phyloP scores from a whole-genome alignment of 2,797 vertebrate species.

The Diplodus sargus region DNA sequence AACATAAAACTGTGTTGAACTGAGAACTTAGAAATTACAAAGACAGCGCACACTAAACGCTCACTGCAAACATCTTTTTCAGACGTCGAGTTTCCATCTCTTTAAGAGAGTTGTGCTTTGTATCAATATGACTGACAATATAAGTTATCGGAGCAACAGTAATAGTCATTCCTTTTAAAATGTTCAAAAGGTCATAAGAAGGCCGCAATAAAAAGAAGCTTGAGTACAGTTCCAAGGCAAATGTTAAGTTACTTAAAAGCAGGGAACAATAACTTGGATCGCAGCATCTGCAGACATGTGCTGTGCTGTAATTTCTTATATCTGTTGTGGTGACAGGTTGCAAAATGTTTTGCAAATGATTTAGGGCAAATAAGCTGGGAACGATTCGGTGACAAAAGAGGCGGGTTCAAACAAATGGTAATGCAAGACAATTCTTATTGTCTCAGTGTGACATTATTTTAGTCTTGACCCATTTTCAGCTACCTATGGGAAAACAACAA shows the following conservation, averaged over 20 bases:
- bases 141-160: neutral
- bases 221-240: neutral
- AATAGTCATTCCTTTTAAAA: neutral
- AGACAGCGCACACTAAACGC: too few species aligned
- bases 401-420: constrained; percentile 24
- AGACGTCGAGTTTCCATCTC: neutral
- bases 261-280: neutral
- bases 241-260: neutral
- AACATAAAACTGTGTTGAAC: neutral
- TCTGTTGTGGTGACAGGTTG: constrained; percentile 10
- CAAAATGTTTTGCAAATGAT: constrained; percentile 14
- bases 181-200: neutral
- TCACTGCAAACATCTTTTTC: too few species aligned
- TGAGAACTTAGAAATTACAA: too few species aligned
- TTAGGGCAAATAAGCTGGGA: constrained; percentile 11
- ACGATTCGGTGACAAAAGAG: constrained; percentile 5
- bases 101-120: neutral
- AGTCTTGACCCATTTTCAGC: constrained; percentile 11
- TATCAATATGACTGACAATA: too few species aligned
- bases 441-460: constrained; percentile 10
- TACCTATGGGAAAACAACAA: constrained; percentile 16
- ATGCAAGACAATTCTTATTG: constrained; percentile 1
- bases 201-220: neutral
- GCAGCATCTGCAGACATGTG: neutral
- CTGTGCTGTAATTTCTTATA: neutral